These are phyloP conservation scores for Apis cerana DNA, from an alignment of 1,140 invertebrate genomes.

Conservation along the genomic window DNA sequence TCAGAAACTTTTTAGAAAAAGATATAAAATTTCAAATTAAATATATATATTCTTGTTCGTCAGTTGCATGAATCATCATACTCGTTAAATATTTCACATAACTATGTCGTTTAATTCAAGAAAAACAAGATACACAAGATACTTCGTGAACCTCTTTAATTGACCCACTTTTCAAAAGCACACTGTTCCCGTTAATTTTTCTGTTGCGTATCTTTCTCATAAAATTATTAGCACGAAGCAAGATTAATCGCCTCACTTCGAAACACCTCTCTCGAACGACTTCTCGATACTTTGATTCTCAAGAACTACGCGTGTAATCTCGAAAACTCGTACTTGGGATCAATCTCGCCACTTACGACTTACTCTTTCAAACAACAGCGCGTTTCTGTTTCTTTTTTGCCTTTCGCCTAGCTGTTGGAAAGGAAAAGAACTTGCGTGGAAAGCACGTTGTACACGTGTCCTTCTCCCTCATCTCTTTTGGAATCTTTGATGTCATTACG, in stretches of 20 bases:
- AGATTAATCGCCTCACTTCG: slow-evolving; percentile 6
- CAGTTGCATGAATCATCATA: no score
- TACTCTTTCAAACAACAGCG: neutral
- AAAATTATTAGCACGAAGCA: slow-evolving; percentile 12
- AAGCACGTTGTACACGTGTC: neutral
- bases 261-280: no score
- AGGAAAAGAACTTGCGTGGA: no score
- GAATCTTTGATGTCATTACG: no score
- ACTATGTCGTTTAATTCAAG: neutral
- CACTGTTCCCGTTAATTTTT: neutral
- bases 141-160: neutral
- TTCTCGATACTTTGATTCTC: no score
- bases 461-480: no score
- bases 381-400: neutral
- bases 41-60: no score
- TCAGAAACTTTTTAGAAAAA: neutral
- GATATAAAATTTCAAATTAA: neutral
- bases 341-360: slow-evolving; percentile 7
- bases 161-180: neutral
- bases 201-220: neutral
- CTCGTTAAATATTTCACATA: no score
- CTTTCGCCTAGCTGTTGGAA: no score
- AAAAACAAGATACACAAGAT: no score
- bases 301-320: no score
- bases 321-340: slow-evolving; percentile 17